Evolutionary conservation across 2,888 invertebrate genomes (phyloP).

Genomic region (Phalangium opilio): DNA sequence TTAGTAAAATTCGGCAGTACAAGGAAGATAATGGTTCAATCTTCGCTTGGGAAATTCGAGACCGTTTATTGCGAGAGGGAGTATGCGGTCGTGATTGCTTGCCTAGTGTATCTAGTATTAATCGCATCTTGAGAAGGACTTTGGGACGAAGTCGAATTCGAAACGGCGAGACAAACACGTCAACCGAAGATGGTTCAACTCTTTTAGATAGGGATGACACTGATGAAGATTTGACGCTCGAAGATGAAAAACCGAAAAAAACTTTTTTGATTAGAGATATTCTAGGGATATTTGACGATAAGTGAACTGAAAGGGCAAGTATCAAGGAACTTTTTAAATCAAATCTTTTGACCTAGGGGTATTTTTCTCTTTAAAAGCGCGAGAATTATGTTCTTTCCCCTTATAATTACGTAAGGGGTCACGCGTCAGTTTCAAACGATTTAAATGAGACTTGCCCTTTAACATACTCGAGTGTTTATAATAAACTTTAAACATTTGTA

Average conservation of each 20-base stretch:
- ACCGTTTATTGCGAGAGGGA: slow-evolving; percentile 21
- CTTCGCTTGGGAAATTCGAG: slow-evolving; percentile 26
- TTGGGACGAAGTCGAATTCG: neutral
- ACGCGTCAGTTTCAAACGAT: no score
- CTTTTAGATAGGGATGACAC: no score
- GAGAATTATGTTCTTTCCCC: no score
- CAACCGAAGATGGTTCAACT: no score
- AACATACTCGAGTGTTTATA: no score
- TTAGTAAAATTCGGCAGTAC: slow-evolving; percentile 23
- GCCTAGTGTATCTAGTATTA: slow-evolving; percentile 25
- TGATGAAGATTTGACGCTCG: neutral
- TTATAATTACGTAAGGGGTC: no score
- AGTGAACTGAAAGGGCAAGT: no score
- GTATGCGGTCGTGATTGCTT: slow-evolving; percentile 22
- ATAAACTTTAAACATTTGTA: no score
- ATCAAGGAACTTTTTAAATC: no score
- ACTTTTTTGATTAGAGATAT: neutral
- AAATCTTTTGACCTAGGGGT: no score
- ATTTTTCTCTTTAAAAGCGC: no score
- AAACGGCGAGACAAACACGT: neutral
- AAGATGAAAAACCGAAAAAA: neutral
- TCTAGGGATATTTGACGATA: neutral
- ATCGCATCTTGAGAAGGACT: slow-evolving; percentile 22
- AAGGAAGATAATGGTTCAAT: slow-evolving; percentile 22
- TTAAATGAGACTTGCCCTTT: no score